Percentiles rank a stretch among this genome's conserved stretches.
Evolutionary conservation across 2,797 vertebrate genomes (phyloP).

Genomic region (Podarcis siculus): DNA sequence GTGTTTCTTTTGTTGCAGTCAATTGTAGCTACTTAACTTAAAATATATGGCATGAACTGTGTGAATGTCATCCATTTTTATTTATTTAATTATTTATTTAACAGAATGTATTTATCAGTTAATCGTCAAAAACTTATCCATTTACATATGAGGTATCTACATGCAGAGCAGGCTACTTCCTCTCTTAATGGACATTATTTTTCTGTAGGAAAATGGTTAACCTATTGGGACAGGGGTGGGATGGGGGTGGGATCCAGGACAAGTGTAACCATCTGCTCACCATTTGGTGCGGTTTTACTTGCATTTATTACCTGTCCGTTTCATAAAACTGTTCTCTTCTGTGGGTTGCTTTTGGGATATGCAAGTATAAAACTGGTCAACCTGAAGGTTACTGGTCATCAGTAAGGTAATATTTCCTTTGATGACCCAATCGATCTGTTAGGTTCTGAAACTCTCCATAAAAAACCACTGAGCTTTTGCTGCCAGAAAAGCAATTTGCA

Average conservation of each 20-base stretch:
- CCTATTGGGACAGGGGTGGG: background rate
- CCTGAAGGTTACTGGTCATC: background rate
- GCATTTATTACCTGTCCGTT: background rate
- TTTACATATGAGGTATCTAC: background rate
- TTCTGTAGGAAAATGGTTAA: background rate
- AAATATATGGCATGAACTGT: background rate
- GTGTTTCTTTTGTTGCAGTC: background rate
- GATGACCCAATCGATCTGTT: background rate
- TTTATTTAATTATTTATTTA: no score
- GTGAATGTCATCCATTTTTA: background rate
- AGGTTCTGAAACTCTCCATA: background rate
- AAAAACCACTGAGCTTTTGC: conserved; percentile 16
- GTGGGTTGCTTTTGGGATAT: background rate
- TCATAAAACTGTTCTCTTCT: background rate
- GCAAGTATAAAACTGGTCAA: background rate
- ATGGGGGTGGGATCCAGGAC: no score
- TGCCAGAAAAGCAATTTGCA: background rate
- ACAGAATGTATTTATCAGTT: no score
- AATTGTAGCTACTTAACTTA: no score
- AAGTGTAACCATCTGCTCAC: background rate
- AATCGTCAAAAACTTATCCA: no score
- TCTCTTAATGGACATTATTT: background rate
- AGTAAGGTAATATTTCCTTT: background rate
- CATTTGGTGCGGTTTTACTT: background rate
- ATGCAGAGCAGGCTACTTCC: background rate